Base-by-base conservation (phyloP, 2,113 vertebrate genomes). In the Rissa tridactyla region DNA sequence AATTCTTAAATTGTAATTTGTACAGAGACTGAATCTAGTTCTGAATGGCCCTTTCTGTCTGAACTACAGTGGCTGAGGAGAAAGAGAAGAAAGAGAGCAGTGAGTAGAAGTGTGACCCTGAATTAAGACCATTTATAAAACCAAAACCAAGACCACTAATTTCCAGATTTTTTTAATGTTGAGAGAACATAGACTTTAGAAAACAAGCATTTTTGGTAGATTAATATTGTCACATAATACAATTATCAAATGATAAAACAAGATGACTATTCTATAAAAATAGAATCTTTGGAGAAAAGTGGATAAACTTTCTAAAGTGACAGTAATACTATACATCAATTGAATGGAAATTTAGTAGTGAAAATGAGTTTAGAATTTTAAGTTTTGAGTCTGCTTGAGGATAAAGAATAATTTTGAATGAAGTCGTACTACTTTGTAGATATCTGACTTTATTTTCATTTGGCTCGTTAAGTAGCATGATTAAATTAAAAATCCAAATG, bases 11-110 rank as follows among this genome's bases (percentile, higher is more conserved):
- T 90, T 97, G 92, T 89, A 61, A 92, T 92, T 97, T 94, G 26
- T 89, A 57, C 98, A 99, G 99, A 95, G 72, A 85, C 97, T 83
- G 98, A 98, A 95, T 97, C 98, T 78, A 96, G 97, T 88, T 98
- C 98, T 14, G 98, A 98, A 90, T 98, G 98, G 97, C 98, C 99
- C 86, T 96, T 98, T 70, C 90, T 98, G 9, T 95, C 97, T 90
- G 99, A 99, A 91, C 97, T 99, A 70, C 98, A 98, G 92, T 99
- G 99, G 99, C 97, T 99, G 94, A 98, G 95, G 89, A 98, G 97
- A 92, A 99, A 98, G 97, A 99, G 98, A 92, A 97, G 98, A 98
- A 99, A 98, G 98, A 99, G 99, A 98, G 99, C 99, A 54, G 99
- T 99, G 95, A 99, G 98, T 98, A 97, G 96, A 94, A 97, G 77